Evolutionary conservation across 2,113 vertebrate species (phyloP).

Genomic region (Pituophis catenifer): DNA sequence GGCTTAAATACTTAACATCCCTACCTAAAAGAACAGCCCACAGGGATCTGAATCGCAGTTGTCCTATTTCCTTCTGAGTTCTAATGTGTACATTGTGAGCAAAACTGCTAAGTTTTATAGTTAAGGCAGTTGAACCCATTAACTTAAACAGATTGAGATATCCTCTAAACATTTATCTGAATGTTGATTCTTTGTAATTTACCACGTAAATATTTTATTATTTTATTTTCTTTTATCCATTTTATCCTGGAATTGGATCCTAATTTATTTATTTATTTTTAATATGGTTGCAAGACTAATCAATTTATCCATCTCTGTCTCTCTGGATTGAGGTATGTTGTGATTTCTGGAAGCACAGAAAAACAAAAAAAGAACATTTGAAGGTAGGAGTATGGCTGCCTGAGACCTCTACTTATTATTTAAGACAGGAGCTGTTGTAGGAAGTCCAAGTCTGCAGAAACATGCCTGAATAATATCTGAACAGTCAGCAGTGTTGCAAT

Average conservation of each 20-base stretch:
- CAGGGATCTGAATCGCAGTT: neutral
- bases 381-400: neutral
- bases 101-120: neutral
- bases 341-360: neutral
- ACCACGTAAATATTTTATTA: neutral
- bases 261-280: neutral
- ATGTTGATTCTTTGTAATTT: neutral
- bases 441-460: neutral
- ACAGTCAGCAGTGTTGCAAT: neutral
- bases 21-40: neutral
- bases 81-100: neutral
- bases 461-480: neutral
- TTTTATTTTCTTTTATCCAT: neutral
- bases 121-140: neutral
- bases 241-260: neutral
- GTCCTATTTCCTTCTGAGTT: neutral
- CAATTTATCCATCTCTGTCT: neutral
- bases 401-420: neutral
- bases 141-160: neutral
- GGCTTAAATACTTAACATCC: neutral
- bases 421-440: neutral
- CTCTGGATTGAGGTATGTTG: neutral
- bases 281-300: neutral
- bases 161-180: neutral
- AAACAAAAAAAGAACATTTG: neutral